Evolutionary conservation across 2,888 invertebrate genomes (phyloP).

Genomic region (Apamea epomidion): DNA sequence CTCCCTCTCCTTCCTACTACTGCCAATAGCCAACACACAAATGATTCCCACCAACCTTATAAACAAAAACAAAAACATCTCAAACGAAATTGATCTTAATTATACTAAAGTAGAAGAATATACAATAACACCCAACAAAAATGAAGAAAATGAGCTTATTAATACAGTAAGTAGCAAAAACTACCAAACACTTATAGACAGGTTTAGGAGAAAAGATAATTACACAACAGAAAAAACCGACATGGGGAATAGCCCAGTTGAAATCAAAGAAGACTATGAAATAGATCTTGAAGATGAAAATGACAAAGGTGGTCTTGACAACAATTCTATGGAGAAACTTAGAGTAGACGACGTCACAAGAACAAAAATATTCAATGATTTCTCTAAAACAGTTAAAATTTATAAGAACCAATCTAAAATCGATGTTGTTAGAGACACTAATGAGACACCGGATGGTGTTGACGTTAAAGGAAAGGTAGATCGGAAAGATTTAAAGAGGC

Average conservation of each 20-base stretch:
- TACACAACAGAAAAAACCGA: conserved; percentile 35
- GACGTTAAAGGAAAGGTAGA: conserved; percentile 36
- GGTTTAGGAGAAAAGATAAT: conserved; percentile 81
- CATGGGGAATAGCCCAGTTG: conserved; percentile 35
- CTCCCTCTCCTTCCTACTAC: conserved; percentile 73
- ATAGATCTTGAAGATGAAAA: conserved; percentile 57
- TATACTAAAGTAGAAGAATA: conserved; percentile 53
- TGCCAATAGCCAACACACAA: conserved; percentile 77
- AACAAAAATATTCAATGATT: conserved; percentile 84
- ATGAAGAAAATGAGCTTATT: conserved; percentile 64
- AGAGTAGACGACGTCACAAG: conserved; percentile 83
- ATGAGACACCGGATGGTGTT: conserved; percentile 40
- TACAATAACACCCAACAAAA: conserved; percentile 51
- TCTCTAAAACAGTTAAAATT: conserved; percentile 84
- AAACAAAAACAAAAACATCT: conserved; percentile 50
- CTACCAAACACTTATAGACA: conserved; percentile 79
- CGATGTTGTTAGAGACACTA: conserved; percentile 45
- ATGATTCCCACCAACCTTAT: conserved; percentile 71
- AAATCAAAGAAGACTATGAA: conserved; percentile 57
- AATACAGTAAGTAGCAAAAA: conserved; percentile 71
- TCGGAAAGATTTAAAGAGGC: conserved; percentile 49
- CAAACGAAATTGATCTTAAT: conserved; percentile 48
- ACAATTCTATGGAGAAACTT: conserved; percentile 82
- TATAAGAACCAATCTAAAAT: conserved; percentile 56
- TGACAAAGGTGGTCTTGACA: conserved; percentile 58